These are phyloP conservation scores for Mimas tiliae DNA, from an alignment of 2,888 invertebrate genomes.

Conservation along the genomic window DNA sequence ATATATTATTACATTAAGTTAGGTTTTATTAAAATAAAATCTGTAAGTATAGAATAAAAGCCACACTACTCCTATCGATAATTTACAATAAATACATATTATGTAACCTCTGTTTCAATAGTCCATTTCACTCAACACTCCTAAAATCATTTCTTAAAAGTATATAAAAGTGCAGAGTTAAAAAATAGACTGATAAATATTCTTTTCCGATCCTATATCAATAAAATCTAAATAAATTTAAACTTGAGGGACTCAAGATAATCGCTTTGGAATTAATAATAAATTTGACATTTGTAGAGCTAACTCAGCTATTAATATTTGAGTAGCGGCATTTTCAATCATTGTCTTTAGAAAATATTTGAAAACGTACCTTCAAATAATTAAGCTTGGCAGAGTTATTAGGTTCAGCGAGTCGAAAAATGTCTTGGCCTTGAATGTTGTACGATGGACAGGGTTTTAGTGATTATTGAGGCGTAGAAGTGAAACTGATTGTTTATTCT, in stretches of 20 bases:
- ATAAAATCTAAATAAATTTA: slow-evolving; percentile 1
- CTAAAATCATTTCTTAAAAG: too few species aligned
- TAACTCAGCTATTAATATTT: slow-evolving; percentile 17
- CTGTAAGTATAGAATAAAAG: too few species aligned
- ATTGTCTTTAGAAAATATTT: slow-evolving; percentile 18
- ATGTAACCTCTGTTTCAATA: too few species aligned
- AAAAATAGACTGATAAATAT: not conserved
- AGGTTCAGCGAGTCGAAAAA: slow-evolving; percentile 7
- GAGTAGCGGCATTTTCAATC: slow-evolving; percentile 8
- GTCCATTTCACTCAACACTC: too few species aligned
- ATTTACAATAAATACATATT: too few species aligned
- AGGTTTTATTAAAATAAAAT: too few species aligned
- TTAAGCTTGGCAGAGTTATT: slow-evolving; percentile 6
- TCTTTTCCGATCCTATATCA: not conserved
- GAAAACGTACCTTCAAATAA: slow-evolving; percentile 7
- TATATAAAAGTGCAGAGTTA: not conserved
- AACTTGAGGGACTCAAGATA: slow-evolving; percentile 1
- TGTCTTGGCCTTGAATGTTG: not conserved
- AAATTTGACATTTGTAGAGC: slow-evolving; percentile 19
- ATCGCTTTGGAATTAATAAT: slow-evolving; percentile 23
- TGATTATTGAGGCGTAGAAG: not conserved
- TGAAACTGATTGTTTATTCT: not conserved
- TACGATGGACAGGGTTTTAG: not conserved
- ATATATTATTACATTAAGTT: too few species aligned
- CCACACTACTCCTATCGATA: too few species aligned